Evolutionary conservation across 1,140 invertebrate species (phyloP), one percentile per base, ranked within the genome.

Genomic region (Drosophila nasuta): DNA sequence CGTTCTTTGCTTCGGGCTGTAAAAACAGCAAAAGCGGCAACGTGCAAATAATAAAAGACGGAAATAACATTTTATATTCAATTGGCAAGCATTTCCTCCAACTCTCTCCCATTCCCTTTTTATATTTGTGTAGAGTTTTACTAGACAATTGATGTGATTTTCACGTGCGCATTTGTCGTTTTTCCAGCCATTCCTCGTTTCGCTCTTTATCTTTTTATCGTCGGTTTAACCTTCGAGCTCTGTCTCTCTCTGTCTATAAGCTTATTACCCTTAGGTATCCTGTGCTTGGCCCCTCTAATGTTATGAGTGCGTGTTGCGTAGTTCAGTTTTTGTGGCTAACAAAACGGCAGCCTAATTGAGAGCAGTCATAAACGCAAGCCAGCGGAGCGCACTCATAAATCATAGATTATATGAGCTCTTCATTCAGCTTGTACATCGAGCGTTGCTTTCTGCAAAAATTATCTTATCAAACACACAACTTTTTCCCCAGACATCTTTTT

Each of bases 41-140:
- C 72, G 82, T 79, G 79, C 80, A 80, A 88, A 82, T 87, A 87
- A 80, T 88, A 88, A 88, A 88, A 87, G 77, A 83, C 64, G 86
- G 72, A 89, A 81, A 90, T 85, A 86, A 85, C 86, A 85, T 89
- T 88, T 89, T 90, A 89, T 89, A 89, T 89, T 89, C 86, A 89
- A 89, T 89, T 89, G 77, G 77, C 70, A 60, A 66, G 62, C 71
- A 64, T 68, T 57, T 62, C 52, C 41, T 46, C 17, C 20, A 45
- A 43, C 2, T 17, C 30, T 17, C 25, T 28, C 35, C 33, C 20
- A 10, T 30, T 69, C 45, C 43, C 5, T 10, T 75, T 43, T 60
- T 77, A 58, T 71, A 71, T 82, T 89, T 38, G 35, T 38, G 35
- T 82, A 75, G 75, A 79, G 57, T 74, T 76, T 51, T 59, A 33